Base-by-base conservation (phyloP, 2,113 vertebrate species). In the Chaetops frenatus region DNA sequence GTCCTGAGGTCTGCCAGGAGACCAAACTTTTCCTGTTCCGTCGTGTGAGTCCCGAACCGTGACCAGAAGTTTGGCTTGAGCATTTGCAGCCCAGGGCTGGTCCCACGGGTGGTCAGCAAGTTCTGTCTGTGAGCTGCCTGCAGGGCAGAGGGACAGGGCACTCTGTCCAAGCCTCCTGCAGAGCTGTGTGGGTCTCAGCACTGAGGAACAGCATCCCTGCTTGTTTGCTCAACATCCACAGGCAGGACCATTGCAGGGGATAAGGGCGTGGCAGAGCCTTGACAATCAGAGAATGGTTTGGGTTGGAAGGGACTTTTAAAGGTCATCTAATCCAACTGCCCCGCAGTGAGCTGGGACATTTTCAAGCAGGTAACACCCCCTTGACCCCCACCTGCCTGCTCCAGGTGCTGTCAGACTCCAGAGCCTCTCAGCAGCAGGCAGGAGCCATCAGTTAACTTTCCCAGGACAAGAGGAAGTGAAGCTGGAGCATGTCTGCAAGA, bases 31-130 rank as follows among this genome's bases (percentile, higher is more conserved):
- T 66, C 71, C 50, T 29, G 2, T 44, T 56, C 57, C 38, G 2
- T 50, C 21, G 0, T n/a, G 16, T 1, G 7, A 66, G 29, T 60
- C 51, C 15, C 3, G 48, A 90, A 23, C 15, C 1, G 0, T 23
- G 31, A 40, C 40, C 45, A 61, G 12, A 79, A 88, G 70, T 64
- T 56, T 51, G 48, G 0, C 44, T 29, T 24, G 27, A 64, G 4
- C 2, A 1, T 81, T 87, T 66, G 8, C 47, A 31, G 16, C 14
- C 17, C 3, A 1, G 56, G 53, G 35, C 40, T 61, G 67, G 5
- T 86, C 22, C 51, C 24, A 11, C 0, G 1, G 11, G 12, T 3
- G 7, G 33, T 57, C 69, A 94, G 73, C 19, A 84, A 66, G 15
- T 21, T n/a, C n/a, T 5, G 0, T 47, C 35, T 54, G 14, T 33